These are phyloP conservation scores for Agrochola lota DNA, from an alignment of 2,888 invertebrate species.

Conservation along the genomic window DNA sequence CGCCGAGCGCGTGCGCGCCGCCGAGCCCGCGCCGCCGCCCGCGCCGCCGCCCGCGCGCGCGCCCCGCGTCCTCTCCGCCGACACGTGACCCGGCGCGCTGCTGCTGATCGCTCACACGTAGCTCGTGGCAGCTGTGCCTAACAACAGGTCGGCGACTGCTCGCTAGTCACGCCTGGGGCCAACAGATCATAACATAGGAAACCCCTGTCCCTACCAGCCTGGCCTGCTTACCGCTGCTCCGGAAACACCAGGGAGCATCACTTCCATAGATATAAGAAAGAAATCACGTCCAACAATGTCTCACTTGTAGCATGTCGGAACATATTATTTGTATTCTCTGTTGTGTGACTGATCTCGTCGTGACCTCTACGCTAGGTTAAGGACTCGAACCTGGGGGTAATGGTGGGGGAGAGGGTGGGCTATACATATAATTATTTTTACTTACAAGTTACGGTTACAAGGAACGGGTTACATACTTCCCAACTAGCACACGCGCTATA, in stretches of 20 bases:
- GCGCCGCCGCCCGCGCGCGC: constrained; percentile 35
- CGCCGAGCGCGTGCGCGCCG: constrained; percentile 79
- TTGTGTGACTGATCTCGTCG: constrained; percentile 11
- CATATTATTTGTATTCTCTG: background rate
- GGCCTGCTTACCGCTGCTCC: background rate
- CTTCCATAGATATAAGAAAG: no score
- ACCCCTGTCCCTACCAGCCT: background rate
- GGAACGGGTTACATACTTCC: background rate
- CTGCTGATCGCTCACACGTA: background rate
- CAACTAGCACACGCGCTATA: no score
- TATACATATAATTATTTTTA: background rate
- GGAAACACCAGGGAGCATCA: background rate
- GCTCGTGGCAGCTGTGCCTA: background rate
- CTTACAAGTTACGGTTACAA: background rate
- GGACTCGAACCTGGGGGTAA: background rate
- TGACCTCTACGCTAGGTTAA: background rate
- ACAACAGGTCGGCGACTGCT: background rate
- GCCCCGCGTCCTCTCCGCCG: constrained; percentile 45
- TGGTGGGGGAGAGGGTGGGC: background rate
- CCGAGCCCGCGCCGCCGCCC: constrained; percentile 42
- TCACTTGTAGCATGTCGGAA: background rate
- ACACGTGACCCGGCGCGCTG: constrained; percentile 59
- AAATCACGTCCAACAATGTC: background rate
- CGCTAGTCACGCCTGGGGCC: background rate
- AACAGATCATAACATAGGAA: constrained; percentile 3